These are phyloP conservation scores for Sesia apiformis DNA, from an alignment of 2,888 invertebrate species.

Conservation along the genomic window DNA sequence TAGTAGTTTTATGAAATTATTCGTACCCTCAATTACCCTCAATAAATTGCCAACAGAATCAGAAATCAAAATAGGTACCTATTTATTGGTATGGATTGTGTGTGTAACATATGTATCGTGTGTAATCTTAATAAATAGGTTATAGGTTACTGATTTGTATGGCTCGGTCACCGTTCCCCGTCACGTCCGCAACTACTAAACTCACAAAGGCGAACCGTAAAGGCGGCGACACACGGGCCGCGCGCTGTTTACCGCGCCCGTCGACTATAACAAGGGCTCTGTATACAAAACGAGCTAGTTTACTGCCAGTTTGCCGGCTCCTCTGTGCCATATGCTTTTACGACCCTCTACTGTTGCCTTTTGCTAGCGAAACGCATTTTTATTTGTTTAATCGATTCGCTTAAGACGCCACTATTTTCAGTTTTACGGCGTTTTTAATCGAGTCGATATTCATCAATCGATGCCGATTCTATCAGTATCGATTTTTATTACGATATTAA, in stretches of 20 bases:
- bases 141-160: not conserved
- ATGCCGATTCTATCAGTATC: constrained; percentile 47
- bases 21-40: too few species aligned
- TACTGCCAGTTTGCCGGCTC: constrained; percentile 68
- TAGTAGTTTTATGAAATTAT: too few species aligned
- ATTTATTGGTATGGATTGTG: too few species aligned
- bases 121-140: too few species aligned
- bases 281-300: constrained; percentile 68
- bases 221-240: constrained; percentile 67
- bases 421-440: constrained; percentile 60
- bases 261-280: constrained; percentile 63
- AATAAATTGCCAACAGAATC: too few species aligned
- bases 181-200: constrained; percentile 51
- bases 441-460: constrained; percentile 46
- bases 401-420: constrained; percentile 40
- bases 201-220: constrained; percentile 62
- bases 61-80: too few species aligned
- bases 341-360: constrained; percentile 59
- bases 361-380: constrained; percentile 66
- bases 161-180: constrained; percentile 35
- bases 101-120: too few species aligned
- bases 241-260: constrained; percentile 56
- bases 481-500: constrained; percentile 61
- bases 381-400: constrained; percentile 73
- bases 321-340: constrained; percentile 72